A percentile compares a stretch with the other conserved stretches of the same genome.
Conservation (phyloP, 1,140 invertebrate genomes). For the Euglossa dilemma region DNA sequence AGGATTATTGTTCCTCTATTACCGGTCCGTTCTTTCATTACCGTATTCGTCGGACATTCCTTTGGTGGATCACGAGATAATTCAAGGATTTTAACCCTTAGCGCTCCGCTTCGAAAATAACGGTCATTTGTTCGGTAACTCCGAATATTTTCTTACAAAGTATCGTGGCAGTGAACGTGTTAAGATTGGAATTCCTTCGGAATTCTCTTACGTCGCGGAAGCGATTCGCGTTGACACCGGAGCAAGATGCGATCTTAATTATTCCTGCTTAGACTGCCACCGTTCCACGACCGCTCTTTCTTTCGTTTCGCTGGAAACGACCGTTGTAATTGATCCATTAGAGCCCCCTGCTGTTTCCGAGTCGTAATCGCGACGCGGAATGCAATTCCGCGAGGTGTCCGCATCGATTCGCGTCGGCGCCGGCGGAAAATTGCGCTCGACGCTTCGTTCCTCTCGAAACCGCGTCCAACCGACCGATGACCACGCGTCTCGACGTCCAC, state of each 20-base stretch:
- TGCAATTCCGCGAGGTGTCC: slow-evolving; percentile 40
- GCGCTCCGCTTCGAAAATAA: too few species aligned
- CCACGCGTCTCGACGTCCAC: neutral
- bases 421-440: slow-evolving; percentile 26
- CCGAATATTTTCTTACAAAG: too few species aligned
- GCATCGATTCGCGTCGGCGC: slow-evolving; percentile 49
- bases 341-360: slow-evolving; percentile 49
- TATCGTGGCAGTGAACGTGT: too few species aligned
- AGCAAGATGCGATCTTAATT: slow-evolving; percentile 72
- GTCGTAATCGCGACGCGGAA: slow-evolving; percentile 46
- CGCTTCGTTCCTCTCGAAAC: neutral
- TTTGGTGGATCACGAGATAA: too few species aligned
- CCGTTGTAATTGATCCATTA: slow-evolving; percentile 74
- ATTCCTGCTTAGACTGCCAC: slow-evolving; percentile 48
- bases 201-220: neutral
- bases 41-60: too few species aligned
- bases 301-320: slow-evolving; percentile 58
- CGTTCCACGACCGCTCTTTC: slow-evolving; percentile 21
- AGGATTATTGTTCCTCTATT: too few species aligned
- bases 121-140: too few species aligned
- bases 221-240: slow-evolving; percentile 55
- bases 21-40: too few species aligned
- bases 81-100: too few species aligned
- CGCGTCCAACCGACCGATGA: too few species aligned
- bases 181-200: neutral